Conservation (phyloP, 1,140 invertebrate species). For the Drosophila melanica region DNA sequence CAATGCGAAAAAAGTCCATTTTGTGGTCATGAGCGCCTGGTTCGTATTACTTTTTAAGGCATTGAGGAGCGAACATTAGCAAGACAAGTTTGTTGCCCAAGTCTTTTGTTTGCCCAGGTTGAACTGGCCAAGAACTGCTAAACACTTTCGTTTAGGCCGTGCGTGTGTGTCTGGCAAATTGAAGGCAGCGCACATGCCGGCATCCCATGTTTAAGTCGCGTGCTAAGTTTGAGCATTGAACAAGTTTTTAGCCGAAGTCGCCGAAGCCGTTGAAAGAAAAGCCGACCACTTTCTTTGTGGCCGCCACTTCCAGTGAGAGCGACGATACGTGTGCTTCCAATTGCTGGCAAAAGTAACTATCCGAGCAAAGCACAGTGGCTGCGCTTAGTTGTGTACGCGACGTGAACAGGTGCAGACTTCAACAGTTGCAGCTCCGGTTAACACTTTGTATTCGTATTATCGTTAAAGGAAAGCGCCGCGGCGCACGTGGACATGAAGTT, state of each 20-base stretch:
- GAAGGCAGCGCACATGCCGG: slow-evolving; percentile 48
- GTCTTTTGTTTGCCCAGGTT: slow-evolving; percentile 58
- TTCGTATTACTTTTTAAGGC: slow-evolving; percentile 73
- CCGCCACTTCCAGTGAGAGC: slow-evolving; percentile 45
- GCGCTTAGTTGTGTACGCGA: slow-evolving; percentile 69
- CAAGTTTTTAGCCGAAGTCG: slow-evolving; percentile 52
- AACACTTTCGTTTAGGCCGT: slow-evolving; percentile 70
- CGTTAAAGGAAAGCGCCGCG: slow-evolving; percentile 61
- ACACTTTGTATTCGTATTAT: slow-evolving; percentile 8
- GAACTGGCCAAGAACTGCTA: slow-evolving; percentile 58
- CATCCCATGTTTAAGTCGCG: slow-evolving; percentile 58
- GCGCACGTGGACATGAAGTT: slow-evolving; percentile 82
- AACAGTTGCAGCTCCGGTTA: slow-evolving; percentile 37
- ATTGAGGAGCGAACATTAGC: slow-evolving; percentile 55
- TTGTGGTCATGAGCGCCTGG: slow-evolving; percentile 70
- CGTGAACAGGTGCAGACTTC: slow-evolving; percentile 68
- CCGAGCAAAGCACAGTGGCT: slow-evolving; percentile 8
- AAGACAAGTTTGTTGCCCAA: slow-evolving; percentile 70
- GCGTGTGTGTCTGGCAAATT: slow-evolving; percentile 25
- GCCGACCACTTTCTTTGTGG: slow-evolving; percentile 72
- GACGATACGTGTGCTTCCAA: slow-evolving; percentile 49
- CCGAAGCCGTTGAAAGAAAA: slow-evolving; percentile 46
- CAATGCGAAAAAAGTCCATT: slow-evolving; percentile 25
- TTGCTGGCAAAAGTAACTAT: slow-evolving; percentile 54
- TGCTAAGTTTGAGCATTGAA: slow-evolving; percentile 58